A percentile compares a stretch with the other conserved stretches of the same genome.
These are phyloP conservation scores for Caenorhabditis sinica DNA, from an alignment of 2,888 invertebrate genomes.

Conservation along the genomic window DNA sequence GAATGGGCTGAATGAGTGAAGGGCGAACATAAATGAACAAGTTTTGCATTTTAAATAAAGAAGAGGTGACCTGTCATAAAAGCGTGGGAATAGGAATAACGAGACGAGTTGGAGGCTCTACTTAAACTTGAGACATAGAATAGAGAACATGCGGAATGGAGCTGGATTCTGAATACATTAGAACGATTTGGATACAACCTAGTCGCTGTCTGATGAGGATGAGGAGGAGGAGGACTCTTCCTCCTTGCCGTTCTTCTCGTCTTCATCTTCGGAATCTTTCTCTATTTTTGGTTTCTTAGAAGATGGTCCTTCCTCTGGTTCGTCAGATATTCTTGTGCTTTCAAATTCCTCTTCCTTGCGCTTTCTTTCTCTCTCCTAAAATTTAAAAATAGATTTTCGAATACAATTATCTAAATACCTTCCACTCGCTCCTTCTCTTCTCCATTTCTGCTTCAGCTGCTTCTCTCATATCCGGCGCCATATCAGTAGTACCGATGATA, in stretches of 20 bases:
- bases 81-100: conserved; percentile 31
- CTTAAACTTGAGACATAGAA: conserved; percentile 2
- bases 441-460: conserved; percentile 64
- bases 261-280: conserved; percentile 11
- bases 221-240: conserved; percentile 17
- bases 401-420: conserved; percentile 33
- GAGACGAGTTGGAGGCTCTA: neutral
- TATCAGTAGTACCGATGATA: conserved; percentile 67
- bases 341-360: conserved; percentile 24
- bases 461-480: conserved; percentile 60
- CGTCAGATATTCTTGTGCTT: neutral
- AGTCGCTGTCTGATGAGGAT: conserved; percentile 39
- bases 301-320: conserved; percentile 38
- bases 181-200: neutral
- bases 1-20: conserved; percentile 12
- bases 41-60: conserved; percentile 59
- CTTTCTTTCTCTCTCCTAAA: conserved; percentile 84
- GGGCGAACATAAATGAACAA: conserved; percentile 44
- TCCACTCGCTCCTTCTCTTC: conserved; percentile 54
- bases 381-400: no score
- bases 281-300: conserved; percentile 30
- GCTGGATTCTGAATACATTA: neutral
- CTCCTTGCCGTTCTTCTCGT: conserved; percentile 11
- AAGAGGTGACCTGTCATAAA: conserved; percentile 44
- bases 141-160: conserved; percentile 31